Evolutionary conservation across 2,113 vertebrate genomes (phyloP), one percentile per base, ranked within the genome.

Genomic region (Nibea coibor): DNA sequence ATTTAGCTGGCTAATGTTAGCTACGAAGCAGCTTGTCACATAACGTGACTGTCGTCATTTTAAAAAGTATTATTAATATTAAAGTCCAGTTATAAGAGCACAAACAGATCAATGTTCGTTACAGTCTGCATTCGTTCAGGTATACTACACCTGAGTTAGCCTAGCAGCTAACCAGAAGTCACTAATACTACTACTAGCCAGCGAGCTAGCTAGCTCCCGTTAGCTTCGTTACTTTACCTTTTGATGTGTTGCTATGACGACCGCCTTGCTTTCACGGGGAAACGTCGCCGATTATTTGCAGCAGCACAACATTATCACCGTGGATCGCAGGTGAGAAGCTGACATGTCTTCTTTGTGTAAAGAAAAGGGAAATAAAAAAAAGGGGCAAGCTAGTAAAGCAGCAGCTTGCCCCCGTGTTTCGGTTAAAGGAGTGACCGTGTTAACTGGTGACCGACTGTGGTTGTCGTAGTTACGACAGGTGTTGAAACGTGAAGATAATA

Each of bases 161-260:
- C 6, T 11, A 26, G 11, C 20, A 58, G 64, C 81, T 76, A 65
- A 54, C 45, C 9, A 8, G 31, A 3, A 39, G n/a, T 35, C 17
- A 5, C 10, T 62, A n/a, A n/a, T n/a, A 16, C 15, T 28, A 5
- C 4, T 53, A 10, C 22, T 45, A 31, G 10, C 26, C 26, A 54
- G 50, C 50, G 78, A 81, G 74, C 73, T n/a, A 65, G 59, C 26
- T 53, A 79, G 57, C 66, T 48, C 22, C 2, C 10, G 14, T 73
- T 71, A 72, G 75, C 74, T 66, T 6, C 4, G 31, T 65, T 66
- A 83, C 78, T 73, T 85, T 88, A 92, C 91, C 87, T 91, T 82
- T 45, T 31, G 28, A 48, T 14, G n/a, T 61, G 59, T 70, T 31
- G n/a, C 3, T n/a, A 6, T 48, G 50, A 47, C 7, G 24, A 72